Base-by-base conservation (phyloP, 2,113 vertebrate species). In the Mobula hypostoma region DNA sequence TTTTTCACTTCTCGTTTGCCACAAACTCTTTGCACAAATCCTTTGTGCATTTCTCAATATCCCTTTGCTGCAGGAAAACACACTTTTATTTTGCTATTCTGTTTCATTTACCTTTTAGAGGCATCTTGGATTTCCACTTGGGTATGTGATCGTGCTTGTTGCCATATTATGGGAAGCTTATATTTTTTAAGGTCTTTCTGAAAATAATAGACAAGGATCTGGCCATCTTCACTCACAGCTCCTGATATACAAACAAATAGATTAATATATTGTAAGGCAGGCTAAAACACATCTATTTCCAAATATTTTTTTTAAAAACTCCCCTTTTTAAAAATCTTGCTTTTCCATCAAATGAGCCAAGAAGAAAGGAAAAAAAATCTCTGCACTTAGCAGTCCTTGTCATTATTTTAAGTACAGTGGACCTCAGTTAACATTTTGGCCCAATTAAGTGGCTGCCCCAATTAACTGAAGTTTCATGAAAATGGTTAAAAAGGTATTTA, bases 121-220 rank as follows among this genome's bases (percentile, higher is more conserved):
- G 94, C 76, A 70, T 94, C 95, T 82, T 95, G 96, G 40, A 96
- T 94, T 78, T 97, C 97, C 94, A 96, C 96, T 95, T 97, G 98
- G 0, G 98, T 99, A 94, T 94, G 95, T 80, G 95, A 95, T 61
- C 97, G 95, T 40, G 98, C 98, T 80, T 96, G 95, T 5, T 97
- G 96, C 98, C 98, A 99, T 0, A 95, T 97, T 9, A 96, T 95
- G 2, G 99, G 98, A 0, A 97, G 95, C 1, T 94, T 80, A 27
- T 98, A 99, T 76, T 95, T 96, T 94, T 96, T 96, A 74, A 98
- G 94, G 0, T 97, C 95, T 2, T 97, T 97, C 94, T 96, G 96
- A 66, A 96, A 97, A 95, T 97, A 98, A 95, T 98, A 99, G 2
- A 99, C 97, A 40, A 96, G 96, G 94, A 99, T 96, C 95, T 99